Percentiles rank a stretch among this genome's conserved stretches.
These are phyloP conservation scores for Phenacoccus solenopsis DNA, from an alignment of 1,140 invertebrate genomes.

Conservation along the genomic window DNA sequence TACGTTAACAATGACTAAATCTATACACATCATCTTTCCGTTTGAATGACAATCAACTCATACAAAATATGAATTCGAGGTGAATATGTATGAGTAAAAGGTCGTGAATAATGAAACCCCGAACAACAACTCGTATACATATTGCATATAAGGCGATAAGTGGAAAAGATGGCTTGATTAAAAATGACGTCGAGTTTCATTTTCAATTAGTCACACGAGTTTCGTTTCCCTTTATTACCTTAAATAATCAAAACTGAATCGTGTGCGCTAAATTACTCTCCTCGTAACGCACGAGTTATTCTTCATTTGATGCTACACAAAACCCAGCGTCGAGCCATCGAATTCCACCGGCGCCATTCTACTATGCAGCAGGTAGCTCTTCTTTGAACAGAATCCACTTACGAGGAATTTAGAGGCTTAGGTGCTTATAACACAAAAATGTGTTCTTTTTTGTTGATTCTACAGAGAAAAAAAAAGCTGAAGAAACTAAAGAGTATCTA, in stretches of 20 bases:
- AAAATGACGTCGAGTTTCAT: slow-evolving; percentile 8
- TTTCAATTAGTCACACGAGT: slow-evolving; percentile 8
- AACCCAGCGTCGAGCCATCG: not conserved
- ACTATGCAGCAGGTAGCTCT: not conserved
- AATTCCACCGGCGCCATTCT: slow-evolving; percentile 1
- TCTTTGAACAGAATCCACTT: too few species aligned
- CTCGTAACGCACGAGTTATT: slow-evolving; percentile 14
- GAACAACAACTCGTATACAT: too few species aligned
- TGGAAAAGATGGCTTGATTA: slow-evolving; percentile 8
- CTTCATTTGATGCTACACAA: not conserved
- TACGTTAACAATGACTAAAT: too few species aligned
- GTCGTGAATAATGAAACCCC: slow-evolving; percentile 1
- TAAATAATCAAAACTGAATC: slow-evolving; percentile 15
- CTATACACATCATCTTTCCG: too few species aligned
- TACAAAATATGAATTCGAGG: too few species aligned
- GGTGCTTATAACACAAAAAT: too few species aligned
- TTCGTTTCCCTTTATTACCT: slow-evolving; percentile 10
- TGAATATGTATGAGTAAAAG: not conserved
- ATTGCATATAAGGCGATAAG: too few species aligned
- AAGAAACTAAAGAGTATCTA: too few species aligned
- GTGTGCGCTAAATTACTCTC: slow-evolving; percentile 9
- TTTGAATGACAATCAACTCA: too few species aligned
- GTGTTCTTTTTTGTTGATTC: too few species aligned
- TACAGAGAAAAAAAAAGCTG: too few species aligned
- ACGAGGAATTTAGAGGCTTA: too few species aligned